Base-by-base conservation (phyloP, 2,797 vertebrate species). In the Odontamblyopus lacepedii region DNA sequence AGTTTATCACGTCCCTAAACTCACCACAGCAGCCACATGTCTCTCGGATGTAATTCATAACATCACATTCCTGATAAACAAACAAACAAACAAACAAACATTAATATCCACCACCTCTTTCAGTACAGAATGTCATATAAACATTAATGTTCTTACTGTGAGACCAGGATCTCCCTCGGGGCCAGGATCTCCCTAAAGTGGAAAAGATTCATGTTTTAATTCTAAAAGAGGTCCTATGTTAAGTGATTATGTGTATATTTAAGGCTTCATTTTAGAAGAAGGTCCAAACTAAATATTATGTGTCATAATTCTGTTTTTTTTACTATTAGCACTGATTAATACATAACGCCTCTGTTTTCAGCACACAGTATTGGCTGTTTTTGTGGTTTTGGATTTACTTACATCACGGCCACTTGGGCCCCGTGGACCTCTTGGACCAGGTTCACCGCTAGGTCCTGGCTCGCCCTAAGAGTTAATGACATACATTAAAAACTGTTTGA, bases 81-180 rank as follows among this genome's bases (percentile, higher is more conserved):
- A 48, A 44, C 29, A 66, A 81, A 67, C 2, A 78, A 70, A 1
- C 23, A 23, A 23, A 32, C 35, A 55, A 61, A 69, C 1, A 72
- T 35, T 13, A 67, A 75, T 32, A 65, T 0, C 18, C 3, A 64
- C 16, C 23, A 23, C 23, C 23, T 23, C 23, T 23, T 23, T 23
- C 23, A 23, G 23, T 23, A 23, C 48, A 59, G 66, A 27, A 29
- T 53, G 6, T 0, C n/a, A 32, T 35, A 19, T 74, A 74, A 48
- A 3, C 70, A 29, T 9, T 70, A 57, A 74, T 27, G 59, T 77
- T 93, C 97, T 94, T 92, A 99, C 97, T 67, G 97, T 97, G 68
- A 98, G 94, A 63, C 97, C 97, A 0, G 98, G 95, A 70, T 99
- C 97, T 93, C 98, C 98, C 3, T 95, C 90, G 63, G 95, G 92